A percentile compares a stretch with the other conserved stretches of the same genome.
Evolutionary conservation across 2,113 vertebrate species (phyloP).

Genomic region (Columbina picui): DNA sequence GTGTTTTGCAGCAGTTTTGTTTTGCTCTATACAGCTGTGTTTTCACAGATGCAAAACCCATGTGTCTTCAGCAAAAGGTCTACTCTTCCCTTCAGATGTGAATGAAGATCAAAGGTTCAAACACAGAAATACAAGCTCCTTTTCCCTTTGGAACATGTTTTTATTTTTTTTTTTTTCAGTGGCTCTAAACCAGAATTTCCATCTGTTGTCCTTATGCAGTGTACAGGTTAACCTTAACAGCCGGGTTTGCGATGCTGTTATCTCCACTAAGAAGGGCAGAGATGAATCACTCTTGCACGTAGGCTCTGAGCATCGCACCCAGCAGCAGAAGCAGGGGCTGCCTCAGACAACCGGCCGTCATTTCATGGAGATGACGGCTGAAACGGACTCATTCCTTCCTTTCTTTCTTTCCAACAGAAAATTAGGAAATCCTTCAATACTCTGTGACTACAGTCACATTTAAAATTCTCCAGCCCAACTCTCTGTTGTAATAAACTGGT

Average conservation of each 20-base stretch:
- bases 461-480: neutral
- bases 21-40: conserved; percentile 88
- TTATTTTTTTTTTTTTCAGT: conserved; percentile 76
- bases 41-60: conserved; percentile 96
- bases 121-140: conserved; percentile 86
- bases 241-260: conserved; percentile 62
- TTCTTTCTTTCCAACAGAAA: neutral
- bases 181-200: conserved; percentile 87
- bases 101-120: conserved; percentile 92
- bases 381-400: neutral
- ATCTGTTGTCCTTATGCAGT: conserved; percentile 92
- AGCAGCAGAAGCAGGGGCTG: neutral
- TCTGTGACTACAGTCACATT: too few relatives aligned
- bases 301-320: neutral
- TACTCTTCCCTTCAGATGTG: conserved; percentile 86
- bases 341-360: neutral
- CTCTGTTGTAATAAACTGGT: neutral
- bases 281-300: conserved; percentile 16
- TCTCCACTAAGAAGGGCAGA: conserved; percentile 53
- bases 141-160: conserved; percentile 84
- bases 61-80: conserved; percentile 86
- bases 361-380: neutral
- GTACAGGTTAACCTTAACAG: conserved; percentile 78
- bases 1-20: conserved; percentile 85
- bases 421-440: neutral